Percentiles rank a stretch among this genome's conserved stretches.
phyloP scores from a whole-genome alignment of 2,113 vertebrate species.

The Chlamydotis undulata region DNA sequence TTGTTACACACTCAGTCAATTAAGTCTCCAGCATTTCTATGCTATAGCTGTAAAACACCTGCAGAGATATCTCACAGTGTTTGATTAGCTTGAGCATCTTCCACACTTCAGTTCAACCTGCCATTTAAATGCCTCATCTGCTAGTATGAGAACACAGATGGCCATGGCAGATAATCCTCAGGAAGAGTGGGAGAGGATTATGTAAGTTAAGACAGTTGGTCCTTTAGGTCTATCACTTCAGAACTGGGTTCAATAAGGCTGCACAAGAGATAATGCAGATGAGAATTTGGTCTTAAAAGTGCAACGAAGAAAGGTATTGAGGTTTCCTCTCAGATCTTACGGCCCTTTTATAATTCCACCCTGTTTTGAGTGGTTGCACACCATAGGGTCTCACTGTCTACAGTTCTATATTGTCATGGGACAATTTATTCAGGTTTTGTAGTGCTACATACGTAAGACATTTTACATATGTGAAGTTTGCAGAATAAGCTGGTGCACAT shows the following conservation, averaged over 20 bases:
- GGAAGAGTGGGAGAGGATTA: neutral
- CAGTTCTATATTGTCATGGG: neutral
- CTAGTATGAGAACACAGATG: neutral
- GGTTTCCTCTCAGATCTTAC: neutral
- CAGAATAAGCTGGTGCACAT: neutral
- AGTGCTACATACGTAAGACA: neutral
- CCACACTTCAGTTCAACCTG: neutral
- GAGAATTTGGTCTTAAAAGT: neutral
- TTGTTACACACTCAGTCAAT: neutral
- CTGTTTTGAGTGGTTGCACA: neutral
- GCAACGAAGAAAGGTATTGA: neutral
- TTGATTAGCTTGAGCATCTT: neutral
- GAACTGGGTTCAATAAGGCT: neutral
- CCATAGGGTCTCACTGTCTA: fast-evolving
- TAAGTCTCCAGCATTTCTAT: slow-evolving; percentile 8
- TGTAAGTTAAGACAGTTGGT: neutral
- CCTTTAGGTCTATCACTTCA: neutral
- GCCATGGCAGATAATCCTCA: neutral
- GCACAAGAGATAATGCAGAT: neutral
- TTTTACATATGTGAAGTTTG: neutral
- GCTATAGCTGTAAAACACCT: neutral
- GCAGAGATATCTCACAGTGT: neutral
- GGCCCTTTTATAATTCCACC: neutral
- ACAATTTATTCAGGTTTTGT: neutral
- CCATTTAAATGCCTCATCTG: neutral